Evolutionary conservation across 2,797 vertebrate species (phyloP).

Genomic region (Champsocephalus gunnari): DNA sequence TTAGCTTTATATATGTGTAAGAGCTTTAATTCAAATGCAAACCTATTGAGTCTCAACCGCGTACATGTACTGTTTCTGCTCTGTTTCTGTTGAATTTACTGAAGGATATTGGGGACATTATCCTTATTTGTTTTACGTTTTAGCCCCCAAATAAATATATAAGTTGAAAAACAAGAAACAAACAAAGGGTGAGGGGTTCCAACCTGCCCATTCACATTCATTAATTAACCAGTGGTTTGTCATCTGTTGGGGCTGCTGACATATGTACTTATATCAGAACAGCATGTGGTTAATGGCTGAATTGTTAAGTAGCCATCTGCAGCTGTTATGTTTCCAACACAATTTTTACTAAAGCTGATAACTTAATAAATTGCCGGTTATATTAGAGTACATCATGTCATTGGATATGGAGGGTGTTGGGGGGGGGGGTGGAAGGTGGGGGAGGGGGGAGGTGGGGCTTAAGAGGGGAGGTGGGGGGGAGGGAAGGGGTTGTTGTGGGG

Average conservation of each 20-base stretch:
- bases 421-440: too few relatives aligned
- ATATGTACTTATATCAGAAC: neutral
- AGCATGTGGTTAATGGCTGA: constrained; percentile 23
- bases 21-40: neutral
- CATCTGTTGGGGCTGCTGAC: constrained; percentile 24
- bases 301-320: constrained; percentile 18
- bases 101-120: neutral
- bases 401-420: too few relatives aligned
- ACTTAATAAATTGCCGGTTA: neutral
- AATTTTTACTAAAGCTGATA: neutral
- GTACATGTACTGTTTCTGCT: constrained; percentile 15
- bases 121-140: neutral
- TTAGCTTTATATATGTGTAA: constrained; percentile 4
- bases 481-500: too few relatives aligned
- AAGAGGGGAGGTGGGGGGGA: too few relatives aligned
- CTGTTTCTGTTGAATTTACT: neutral
- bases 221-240: constrained; percentile 28
- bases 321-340: constrained; percentile 17
- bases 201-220: constrained; percentile 9
- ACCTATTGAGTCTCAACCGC: neutral
- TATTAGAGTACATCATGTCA: too few relatives aligned
- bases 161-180: neutral
- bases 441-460: too few relatives aligned
- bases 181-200: neutral
- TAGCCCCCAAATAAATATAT: too few relatives aligned